These are phyloP conservation scores for Dipodomys ordii DNA, from an alignment of 2,113 vertebrate genomes.

Conservation along the genomic window DNA sequence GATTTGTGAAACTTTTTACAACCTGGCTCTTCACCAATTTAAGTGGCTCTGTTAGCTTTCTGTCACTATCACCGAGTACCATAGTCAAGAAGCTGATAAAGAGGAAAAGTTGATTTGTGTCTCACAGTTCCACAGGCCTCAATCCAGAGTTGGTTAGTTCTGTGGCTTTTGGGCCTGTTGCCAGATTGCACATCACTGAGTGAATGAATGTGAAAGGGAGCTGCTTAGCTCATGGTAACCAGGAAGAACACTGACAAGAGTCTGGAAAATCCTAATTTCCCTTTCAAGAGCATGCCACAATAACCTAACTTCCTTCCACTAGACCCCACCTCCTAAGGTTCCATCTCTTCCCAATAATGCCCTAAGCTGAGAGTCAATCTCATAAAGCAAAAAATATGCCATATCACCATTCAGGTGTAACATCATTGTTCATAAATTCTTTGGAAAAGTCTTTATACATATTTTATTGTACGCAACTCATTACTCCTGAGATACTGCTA, in stretches of 20 bases:
- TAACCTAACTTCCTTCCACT: too few relatives aligned
- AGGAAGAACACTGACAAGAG: neutral
- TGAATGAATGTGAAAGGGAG: neutral
- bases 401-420: neutral
- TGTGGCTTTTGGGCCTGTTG: neutral
- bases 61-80: neutral
- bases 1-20: neutral
- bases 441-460: neutral
- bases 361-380: neutral
- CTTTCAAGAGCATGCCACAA: neutral
- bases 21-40: neutral
- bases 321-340: too few relatives aligned
- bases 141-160: neutral
- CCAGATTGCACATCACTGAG: neutral
- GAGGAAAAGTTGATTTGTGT: neutral
- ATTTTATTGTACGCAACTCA: neutral
- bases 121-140: neutral
- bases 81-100: too few relatives aligned
- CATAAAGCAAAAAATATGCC: neutral
- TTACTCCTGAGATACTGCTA: neutral
- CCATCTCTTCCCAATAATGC: too few relatives aligned
- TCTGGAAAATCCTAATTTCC: neutral
- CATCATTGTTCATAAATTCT: neutral
- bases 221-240: neutral
- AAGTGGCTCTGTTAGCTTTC: neutral